Percentiles rank a stretch among this genome's conserved stretches.
Evolutionary conservation across 1,140 invertebrate genomes (phyloP).

Genomic region (Microplitis mediator): DNA sequence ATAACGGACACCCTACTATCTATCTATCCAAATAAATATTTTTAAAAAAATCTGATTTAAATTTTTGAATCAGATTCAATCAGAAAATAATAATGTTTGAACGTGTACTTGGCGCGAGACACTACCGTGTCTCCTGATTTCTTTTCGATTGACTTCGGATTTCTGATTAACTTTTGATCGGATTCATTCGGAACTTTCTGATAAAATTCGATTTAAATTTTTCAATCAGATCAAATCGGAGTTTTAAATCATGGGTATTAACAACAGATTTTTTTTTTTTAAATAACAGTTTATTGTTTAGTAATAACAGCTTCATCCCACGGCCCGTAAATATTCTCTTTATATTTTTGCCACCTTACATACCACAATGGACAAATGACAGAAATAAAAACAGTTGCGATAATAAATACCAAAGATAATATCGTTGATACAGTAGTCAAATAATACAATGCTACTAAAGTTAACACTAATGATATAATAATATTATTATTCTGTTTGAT

Average conservation of each 20-base stretch:
- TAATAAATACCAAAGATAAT: slow-evolving; percentile 68
- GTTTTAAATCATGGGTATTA: neutral
- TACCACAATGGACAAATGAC: slow-evolving; percentile 81
- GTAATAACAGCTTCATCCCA: slow-evolving; percentile 88
- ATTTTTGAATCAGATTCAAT: no score
- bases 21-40: no score
- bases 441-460: slow-evolving; percentile 56
- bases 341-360: slow-evolving; percentile 80
- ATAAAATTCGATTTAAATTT: no score
- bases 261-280: neutral
- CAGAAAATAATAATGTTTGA: no score
- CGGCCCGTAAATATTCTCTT: slow-evolving; percentile 93
- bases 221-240: neutral
- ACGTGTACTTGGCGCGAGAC: no score
- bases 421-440: slow-evolving; percentile 66
- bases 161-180: no score
- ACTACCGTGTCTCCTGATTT: no score
- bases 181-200: no score
- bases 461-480: slow-evolving; percentile 42
- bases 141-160: no score
- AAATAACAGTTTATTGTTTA: neutral
- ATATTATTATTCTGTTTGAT: slow-evolving; percentile 41
- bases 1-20: no score
- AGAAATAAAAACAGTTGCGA: slow-evolving; percentile 70
- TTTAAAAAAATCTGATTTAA: no score